Evolutionary conservation across 2,797 vertebrate species (phyloP).

Genomic region (Heliangelus exortis): DNA sequence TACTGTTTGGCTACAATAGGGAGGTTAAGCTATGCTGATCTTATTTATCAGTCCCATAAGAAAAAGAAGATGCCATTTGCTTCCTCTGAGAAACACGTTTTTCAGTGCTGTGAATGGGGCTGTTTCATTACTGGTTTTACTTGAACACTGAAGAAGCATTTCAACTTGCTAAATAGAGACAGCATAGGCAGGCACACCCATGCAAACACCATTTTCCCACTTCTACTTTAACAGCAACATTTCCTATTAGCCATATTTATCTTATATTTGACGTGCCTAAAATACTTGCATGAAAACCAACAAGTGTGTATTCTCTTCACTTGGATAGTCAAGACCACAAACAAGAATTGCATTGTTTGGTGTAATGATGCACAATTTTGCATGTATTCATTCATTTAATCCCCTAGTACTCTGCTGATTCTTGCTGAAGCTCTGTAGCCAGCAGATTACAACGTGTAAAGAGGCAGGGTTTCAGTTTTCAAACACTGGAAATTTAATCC

Average conservation of each 20-base stretch:
- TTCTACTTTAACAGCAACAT: neutral
- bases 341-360: neutral
- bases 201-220: neutral
- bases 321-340: neutral
- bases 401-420: neutral
- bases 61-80: neutral
- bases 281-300: neutral
- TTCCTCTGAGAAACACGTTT: neutral
- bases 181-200: neutral
- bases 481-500: constrained; percentile 31
- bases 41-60: neutral
- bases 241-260: neutral
- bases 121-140: neutral
- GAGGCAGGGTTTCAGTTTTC: constrained; percentile 44
- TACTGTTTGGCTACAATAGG: constrained; percentile 24
- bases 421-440: neutral
- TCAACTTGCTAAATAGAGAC: neutral
- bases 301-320: neutral
- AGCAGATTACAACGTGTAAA: neutral
- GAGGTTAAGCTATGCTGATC: neutral
- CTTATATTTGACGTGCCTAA: neutral
- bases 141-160: neutral
- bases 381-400: neutral
- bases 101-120: neutral
- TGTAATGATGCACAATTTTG: neutral